Evolutionary conservation across 2,888 invertebrate genomes (phyloP).

Genomic region (Anaspis maculata): DNA sequence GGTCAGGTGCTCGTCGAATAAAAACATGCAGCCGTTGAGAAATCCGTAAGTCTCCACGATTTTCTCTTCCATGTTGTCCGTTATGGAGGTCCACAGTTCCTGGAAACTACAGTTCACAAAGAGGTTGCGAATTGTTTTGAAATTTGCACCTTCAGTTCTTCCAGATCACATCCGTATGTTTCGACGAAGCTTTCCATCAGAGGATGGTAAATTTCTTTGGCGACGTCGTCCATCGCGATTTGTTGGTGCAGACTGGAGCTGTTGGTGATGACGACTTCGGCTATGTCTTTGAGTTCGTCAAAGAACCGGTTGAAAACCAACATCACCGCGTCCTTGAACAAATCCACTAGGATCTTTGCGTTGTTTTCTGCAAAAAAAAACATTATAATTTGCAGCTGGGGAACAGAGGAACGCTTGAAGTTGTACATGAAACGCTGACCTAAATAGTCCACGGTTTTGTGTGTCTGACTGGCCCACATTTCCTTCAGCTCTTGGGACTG

Average conservation of each 20-base stretch:
- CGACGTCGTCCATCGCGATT: conserved; percentile 14
- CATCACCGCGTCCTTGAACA: conserved; percentile 25
- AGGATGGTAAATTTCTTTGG: conserved; percentile 22
- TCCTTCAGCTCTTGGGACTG: no score
- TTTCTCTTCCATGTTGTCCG: conserved; percentile 17
- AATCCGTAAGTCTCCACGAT: conserved; percentile 21
- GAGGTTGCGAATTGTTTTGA: background rate
- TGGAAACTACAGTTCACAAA: conserved; percentile 5
- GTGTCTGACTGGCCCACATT: conserved; percentile 20
- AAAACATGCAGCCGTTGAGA: conserved; percentile 18
- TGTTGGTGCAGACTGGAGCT: conserved; percentile 11
- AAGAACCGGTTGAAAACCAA: conserved; percentile 28
- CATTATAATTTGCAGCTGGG: no score
- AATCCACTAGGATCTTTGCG: conserved; percentile 22
- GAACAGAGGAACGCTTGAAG: no score
- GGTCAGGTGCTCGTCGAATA: conserved; percentile 30
- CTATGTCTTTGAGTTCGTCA: conserved; percentile 21
- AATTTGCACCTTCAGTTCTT: conserved; percentile 14
- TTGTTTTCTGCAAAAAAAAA: conserved; percentile 19
- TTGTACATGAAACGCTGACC: no score
- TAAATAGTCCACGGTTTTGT: conserved; percentile 17
- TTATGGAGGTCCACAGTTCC: conserved; percentile 22
- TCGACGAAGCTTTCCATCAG: conserved; percentile 18
- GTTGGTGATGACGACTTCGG: conserved; percentile 8
- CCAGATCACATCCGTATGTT: conserved; percentile 14